Evolutionary conservation across 2,888 invertebrate species (phyloP).

Genomic region (Mactromeris polynyma): DNA sequence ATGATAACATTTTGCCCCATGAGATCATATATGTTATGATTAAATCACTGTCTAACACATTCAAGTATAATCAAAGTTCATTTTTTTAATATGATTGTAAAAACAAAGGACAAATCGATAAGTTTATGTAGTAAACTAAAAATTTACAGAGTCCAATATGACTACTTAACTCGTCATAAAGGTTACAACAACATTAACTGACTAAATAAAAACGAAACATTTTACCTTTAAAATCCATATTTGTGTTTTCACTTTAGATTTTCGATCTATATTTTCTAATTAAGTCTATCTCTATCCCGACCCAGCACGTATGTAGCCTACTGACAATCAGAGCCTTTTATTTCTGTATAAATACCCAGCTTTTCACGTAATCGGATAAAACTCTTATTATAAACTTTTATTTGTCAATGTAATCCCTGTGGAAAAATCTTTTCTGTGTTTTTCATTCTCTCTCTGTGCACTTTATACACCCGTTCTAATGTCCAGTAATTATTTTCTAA

Average conservation of each 20-base stretch:
- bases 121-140: not conserved
- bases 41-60: no score
- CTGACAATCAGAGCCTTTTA: not conserved
- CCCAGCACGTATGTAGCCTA: not conserved
- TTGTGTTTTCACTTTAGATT: not conserved
- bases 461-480: constrained; percentile 5
- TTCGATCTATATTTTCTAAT: not conserved
- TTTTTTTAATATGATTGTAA: no score
- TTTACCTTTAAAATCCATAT: constrained; percentile 19
- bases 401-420: constrained; percentile 13
- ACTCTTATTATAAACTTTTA: constrained; percentile 1
- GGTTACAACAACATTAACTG: not conserved
- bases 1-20: no score
- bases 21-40: no score
- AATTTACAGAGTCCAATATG: not conserved
- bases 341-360: constrained; percentile 1
- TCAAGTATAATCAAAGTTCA: no score
- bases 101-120: not conserved
- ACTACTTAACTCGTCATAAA: not conserved
- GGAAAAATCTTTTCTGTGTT: constrained; percentile 19
- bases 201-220: not conserved
- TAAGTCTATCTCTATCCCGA: not conserved
- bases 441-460: not conserved
- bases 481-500: constrained; percentile 11
- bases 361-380: constrained; percentile 19